Evolutionary conservation across 2,888 invertebrate species (phyloP), one percentile per base, ranked within the genome.

Genomic region (Rotaria magnacalcarata): DNA sequence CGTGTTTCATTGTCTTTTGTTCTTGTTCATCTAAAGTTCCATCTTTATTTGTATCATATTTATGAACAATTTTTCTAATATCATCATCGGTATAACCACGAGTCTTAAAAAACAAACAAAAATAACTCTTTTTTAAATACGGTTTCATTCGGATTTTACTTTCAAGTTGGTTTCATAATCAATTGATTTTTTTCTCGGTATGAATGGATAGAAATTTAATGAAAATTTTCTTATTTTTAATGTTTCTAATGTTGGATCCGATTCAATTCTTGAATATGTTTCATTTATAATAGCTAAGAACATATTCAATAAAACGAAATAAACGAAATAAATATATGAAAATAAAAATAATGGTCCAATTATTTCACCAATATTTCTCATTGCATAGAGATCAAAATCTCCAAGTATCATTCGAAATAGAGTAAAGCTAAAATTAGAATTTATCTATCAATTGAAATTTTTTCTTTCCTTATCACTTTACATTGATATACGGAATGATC

Each of bases 271-370:
- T 43, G 75, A 80, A 80, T 80, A 80, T 21, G 75, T 80, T 47
- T 80, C 43, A 47, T 80, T 80, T 2, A 80, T 80, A n/a, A 80
- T 80, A 4, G 75, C 75, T 47, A 80, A 43, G 24, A 80, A 80
- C 75, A 80, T 80, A n/a, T 80, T 80, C 8, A 80, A 47, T n/a
- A 80, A n/a, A 47, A 80, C 75, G 19, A 75, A 75, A 75, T 75
- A 75, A 21, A 75, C 75, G n/a, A 75, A 75, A 75, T 43, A 75
- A 24, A 75, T 43, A 43, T 75, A 75, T 14, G 43, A 27, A 43
- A 75, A 75, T 19, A 75, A 21, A 43, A 75, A 75, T 19, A 75
- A 43, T 75, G 75, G 75, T 19, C 75, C 75, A 7, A 75, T 34
- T 19, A 24, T 19, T 43, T 41, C 16, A 75, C 27, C 75, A 43